Evolutionary conservation across 2,888 invertebrate species (phyloP).

Genomic region (Drosophila cognata): DNA sequence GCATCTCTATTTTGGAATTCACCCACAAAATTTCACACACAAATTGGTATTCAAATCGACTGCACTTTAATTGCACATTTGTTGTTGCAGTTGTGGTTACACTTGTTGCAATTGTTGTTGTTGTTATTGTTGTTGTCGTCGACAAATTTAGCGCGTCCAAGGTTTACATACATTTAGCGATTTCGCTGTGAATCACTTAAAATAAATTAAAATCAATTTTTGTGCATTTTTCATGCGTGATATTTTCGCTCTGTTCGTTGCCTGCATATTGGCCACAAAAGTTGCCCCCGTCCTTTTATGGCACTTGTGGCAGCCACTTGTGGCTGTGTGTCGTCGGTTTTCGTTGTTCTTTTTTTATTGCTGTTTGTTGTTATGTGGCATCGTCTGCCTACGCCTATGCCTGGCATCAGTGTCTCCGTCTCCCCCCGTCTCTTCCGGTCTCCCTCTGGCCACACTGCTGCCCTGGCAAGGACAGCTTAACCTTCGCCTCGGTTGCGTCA

Average conservation of each 20-base stretch:
- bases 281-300: conserved; percentile 68
- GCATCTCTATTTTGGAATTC: conserved; percentile 16
- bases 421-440: too few species aligned
- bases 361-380: conserved; percentile 46
- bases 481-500: conserved; percentile 31
- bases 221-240: conserved; percentile 67
- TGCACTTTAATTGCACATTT: conserved; percentile 43
- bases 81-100: conserved; percentile 18
- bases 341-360: conserved; percentile 17
- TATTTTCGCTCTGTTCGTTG: conserved; percentile 10
- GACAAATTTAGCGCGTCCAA: conserved; percentile 70
- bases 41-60: conserved; percentile 45
- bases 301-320: conserved; percentile 54
- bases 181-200: conserved; percentile 73
- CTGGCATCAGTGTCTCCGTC: background rate
- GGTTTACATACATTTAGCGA: conserved; percentile 44
- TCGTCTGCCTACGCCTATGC: conserved; percentile 1
- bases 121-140: conserved; percentile 21
- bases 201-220: conserved; percentile 78
- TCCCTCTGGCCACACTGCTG: background rate
- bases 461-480: conserved; percentile 54
- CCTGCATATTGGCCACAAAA: conserved; percentile 23
- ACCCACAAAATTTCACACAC: conserved; percentile 18
- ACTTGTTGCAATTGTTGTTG: conserved; percentile 12
- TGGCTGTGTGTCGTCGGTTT: conserved; percentile 29